Evolutionary conservation across 2,888 invertebrate species (phyloP).

Genomic region (Parasteatoda lunata): DNA sequence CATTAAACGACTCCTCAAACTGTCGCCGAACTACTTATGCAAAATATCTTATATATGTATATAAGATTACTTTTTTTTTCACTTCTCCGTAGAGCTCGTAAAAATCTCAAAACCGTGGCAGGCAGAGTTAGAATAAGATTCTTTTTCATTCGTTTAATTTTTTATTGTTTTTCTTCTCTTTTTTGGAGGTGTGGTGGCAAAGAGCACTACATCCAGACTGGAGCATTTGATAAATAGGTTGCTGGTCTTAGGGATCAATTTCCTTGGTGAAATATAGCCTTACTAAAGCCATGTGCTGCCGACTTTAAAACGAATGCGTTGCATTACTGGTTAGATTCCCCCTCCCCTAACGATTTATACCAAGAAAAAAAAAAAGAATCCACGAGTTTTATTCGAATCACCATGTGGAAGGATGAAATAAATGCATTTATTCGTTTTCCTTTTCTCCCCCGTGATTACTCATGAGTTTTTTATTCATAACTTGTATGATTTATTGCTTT

Average conservation of each 20-base stretch:
- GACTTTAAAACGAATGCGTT: slow-evolving; percentile 44
- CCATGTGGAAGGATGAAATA: not conserved
- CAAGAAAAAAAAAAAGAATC: no score
- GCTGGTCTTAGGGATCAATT: slow-evolving; percentile 37
- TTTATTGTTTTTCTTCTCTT: not conserved
- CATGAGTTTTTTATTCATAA: slow-evolving; percentile 5
- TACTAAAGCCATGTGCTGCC: slow-evolving; percentile 20
- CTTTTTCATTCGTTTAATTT: slow-evolving; percentile 23
- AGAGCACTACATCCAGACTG: slow-evolving; percentile 17
- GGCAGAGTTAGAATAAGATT: slow-evolving; percentile 4
- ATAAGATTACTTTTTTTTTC: not conserved
- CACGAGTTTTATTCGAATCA: not conserved
- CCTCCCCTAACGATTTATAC: not conserved
- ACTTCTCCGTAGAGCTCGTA: not conserved
- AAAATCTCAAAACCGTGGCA: slow-evolving; percentile 7
- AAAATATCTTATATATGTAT: not conserved
- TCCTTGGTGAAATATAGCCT: slow-evolving; percentile 47
- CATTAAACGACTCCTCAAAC: slow-evolving; percentile 19
- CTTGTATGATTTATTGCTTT: slow-evolving; percentile 31
- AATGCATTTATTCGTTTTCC: not conserved
- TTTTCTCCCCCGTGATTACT: not conserved
- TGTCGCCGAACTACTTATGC: slow-evolving; percentile 4
- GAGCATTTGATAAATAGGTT: slow-evolving; percentile 46
- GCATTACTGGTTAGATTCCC: not conserved
- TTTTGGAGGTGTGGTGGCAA: not conserved